phyloP scores from a whole-genome alignment of 2,797 vertebrate species.

The Epinephelus malabaricus region DNA sequence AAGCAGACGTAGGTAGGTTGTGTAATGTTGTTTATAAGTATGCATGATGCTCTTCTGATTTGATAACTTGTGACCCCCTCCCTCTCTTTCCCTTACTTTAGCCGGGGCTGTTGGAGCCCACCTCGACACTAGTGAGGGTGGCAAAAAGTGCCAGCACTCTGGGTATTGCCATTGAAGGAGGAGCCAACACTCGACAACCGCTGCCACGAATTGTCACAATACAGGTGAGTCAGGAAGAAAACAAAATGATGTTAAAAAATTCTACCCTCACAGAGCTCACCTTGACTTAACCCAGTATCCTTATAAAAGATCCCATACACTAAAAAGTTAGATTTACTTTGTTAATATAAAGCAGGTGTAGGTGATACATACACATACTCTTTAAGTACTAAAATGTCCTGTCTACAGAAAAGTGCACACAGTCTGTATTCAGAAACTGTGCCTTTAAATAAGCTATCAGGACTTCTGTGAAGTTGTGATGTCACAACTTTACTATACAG shows the following conservation, averaged over 20 bases:
- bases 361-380: too few species aligned
- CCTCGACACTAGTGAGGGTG: slow-evolving; percentile 92
- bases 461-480: too few species aligned
- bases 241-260: neutral
- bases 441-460: too few species aligned
- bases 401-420: too few species aligned
- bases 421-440: too few species aligned
- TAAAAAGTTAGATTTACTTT: too few species aligned
- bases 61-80: neutral
- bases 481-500: too few species aligned
- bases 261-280: neutral
- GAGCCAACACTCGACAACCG: slow-evolving; percentile 97
- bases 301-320: too few species aligned
- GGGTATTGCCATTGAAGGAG: slow-evolving; percentile 97
- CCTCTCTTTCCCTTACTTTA: slow-evolving; percentile 63
- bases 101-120: slow-evolving; percentile 96
- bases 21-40: slow-evolving; percentile 15
- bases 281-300: neutral
- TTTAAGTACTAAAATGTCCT: too few species aligned
- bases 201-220: slow-evolving; percentile 97
- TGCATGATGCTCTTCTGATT: neutral
- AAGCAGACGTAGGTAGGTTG: slow-evolving; percentile 16
- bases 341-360: too few species aligned
- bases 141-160: slow-evolving; percentile 94
- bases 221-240: slow-evolving; percentile 87